Base-by-base conservation (phyloP, 2,888 invertebrate genomes). In the Exephanes ischioxanthus region DNA sequence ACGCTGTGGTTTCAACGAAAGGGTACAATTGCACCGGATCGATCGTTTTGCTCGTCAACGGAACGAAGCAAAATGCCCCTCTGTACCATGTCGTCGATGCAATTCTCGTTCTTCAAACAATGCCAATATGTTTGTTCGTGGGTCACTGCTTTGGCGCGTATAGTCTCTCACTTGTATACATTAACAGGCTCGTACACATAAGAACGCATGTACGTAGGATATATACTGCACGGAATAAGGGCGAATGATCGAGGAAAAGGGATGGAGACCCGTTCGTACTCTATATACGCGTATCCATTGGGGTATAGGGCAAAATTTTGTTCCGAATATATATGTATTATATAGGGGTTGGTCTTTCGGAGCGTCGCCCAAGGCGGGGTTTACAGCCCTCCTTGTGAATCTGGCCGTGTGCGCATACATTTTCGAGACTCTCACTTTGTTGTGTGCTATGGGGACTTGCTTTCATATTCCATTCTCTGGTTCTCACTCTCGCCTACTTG, bases 311-410 rank as follows among this genome's bases (percentile, higher is more conserved):
- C 87, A 86, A 87, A 89, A 88, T 89, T 89, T 89, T 82, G 87
- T 82, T 68, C 78, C 77, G 86, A 84, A 86, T 80, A 83, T 66
- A 83, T 45, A 81, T 48, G 70, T 78, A 66, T 22, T 55, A 81
- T 79, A 75, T 16, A 80, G 68, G 83, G 85, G 85, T 85, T 67
- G 85, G 76, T 90, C 91, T 87, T 83, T 84, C 90, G 90, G 88
- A 91, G 88, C 90, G 91, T 91, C 88, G 94, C 94, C 93, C 89
- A 90, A 92, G 94, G 94, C 93, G 91, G 91, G 93, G 92, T 93
- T 94, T 94, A 93, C 93, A 94, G 93, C 93, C 92, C 93, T 94
- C 90, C 92, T 92, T 93, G 94, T 92, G 94, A 94, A 94, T 94
- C 93, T 93, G 93, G 93, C 92, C 93, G 93, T 93, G 93, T 93